Evolutionary conservation across 2,113 vertebrate species (phyloP).

Genomic region (Caranx melampygus): DNA sequence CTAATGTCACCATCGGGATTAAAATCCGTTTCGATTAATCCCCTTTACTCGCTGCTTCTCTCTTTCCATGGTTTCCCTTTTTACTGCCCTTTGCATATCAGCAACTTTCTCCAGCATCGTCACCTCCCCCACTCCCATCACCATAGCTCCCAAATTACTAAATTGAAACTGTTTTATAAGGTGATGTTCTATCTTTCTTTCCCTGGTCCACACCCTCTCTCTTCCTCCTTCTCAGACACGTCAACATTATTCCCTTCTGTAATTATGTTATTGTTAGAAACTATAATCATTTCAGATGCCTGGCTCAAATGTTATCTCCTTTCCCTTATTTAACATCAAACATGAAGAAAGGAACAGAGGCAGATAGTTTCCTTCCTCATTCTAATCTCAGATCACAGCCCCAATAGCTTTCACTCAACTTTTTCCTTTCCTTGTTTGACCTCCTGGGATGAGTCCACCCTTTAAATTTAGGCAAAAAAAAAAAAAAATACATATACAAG

Average conservation of each 20-base stretch:
- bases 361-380: slow-evolving; percentile 36
- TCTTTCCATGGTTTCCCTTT: slow-evolving; percentile 47
- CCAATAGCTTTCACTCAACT: slow-evolving; percentile 11
- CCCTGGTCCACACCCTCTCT: neutral
- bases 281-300: slow-evolving; percentile 57
- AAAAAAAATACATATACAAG: slow-evolving; percentile 41
- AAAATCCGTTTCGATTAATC: slow-evolving; percentile 69
- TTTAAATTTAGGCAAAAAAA: slow-evolving; percentile 33
- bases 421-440: slow-evolving; percentile 43
- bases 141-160: slow-evolving; percentile 24
- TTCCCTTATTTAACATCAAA: slow-evolving; percentile 40
- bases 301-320: slow-evolving; percentile 60
- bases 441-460: slow-evolving; percentile 12
- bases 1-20: slow-evolving; percentile 72
- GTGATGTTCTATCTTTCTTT: slow-evolving; percentile 6
- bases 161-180: slow-evolving; percentile 36
- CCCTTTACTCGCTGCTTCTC: slow-evolving; percentile 47
- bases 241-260: slow-evolving; percentile 50
- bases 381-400: slow-evolving; percentile 20
- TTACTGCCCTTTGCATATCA: slow-evolving; percentile 57
- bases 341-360: slow-evolving; percentile 17
- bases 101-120: slow-evolving; percentile 44
- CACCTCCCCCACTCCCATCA: neutral
- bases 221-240: slow-evolving; percentile 39
- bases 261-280: slow-evolving; percentile 61